Evolutionary conservation across 2,113 vertebrate genomes (phyloP), one percentile per base, ranked within the genome.

Genomic region (Motacilla alba): DNA sequence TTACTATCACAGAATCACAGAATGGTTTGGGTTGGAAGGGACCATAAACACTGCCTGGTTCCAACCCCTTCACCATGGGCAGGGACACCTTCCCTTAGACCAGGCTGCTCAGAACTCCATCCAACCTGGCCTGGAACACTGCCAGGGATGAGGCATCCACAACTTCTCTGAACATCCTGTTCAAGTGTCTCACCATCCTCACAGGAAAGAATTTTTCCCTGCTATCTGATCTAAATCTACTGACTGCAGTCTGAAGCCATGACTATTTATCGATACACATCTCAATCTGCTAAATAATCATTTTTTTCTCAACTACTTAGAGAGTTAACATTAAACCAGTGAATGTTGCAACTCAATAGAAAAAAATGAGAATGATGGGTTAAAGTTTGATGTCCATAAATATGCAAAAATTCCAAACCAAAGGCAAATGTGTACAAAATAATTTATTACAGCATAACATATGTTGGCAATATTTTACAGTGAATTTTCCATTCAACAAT

Each of bases 391-490:
- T 33, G 46, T 47, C 68, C 31, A 72, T 11, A 69, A 79, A 59
- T 14, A 78, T 0, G 3, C 52, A 95, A 87, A 62, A 89, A 96
- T 24, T 70, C 41, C 97, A 96, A 87, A 62, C 68, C 53, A 91
- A 95, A 95, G 70, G 50, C 79, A 96, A 93, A 55, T 92, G 95
- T 97, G 96, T 98, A 98, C 96, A 98, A 98, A 98, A 98, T 98
- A 98, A 98, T 98, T 98, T 98, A 98, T 98, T 98, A 97, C 67
- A 98, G 97, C 96, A 97, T 97, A 98, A 97, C 95, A 96, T 91
- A 97, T 52, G 95, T 91, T 97, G 96, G 93, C 91, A 97, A 95
- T 97, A 98, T 98, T 97, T 98, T 98, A 98, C 96, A 98, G 90
- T 96, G 89, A 97, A 63, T 75, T 89, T 96, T 96, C 96, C 93